Percentiles rank a stretch among this genome's conserved stretches.
These are phyloP conservation scores for Episyrphus balteatus DNA, from an alignment of 1,140 invertebrate species.

Conservation along the genomic window DNA sequence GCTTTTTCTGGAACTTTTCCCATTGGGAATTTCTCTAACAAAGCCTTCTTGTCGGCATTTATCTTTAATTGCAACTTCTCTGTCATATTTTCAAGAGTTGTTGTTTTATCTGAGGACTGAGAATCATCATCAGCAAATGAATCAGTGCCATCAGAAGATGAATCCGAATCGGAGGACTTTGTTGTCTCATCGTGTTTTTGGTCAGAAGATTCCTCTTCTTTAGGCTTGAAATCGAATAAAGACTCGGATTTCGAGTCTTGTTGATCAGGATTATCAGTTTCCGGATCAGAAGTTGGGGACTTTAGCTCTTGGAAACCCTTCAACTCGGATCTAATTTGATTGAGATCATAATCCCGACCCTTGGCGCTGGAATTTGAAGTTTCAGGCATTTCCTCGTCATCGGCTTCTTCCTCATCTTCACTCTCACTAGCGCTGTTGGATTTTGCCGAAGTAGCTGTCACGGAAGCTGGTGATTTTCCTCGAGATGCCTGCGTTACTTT, in stretches of 20 bases:
- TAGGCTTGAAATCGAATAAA: constrained; percentile 5
- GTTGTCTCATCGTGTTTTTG: constrained; percentile 20
- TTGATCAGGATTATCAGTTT: not conserved
- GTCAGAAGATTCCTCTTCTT: constrained; percentile 13
- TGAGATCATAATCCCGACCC: constrained; percentile 67
- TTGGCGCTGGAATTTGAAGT: constrained; percentile 37
- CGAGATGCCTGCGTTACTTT: not conserved
- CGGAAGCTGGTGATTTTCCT: constrained; percentile 32
- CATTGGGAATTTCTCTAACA: constrained; percentile 2
- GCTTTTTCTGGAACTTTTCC: not conserved
- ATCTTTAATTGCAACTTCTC: constrained; percentile 14
- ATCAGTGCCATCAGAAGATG: constrained; percentile 27
- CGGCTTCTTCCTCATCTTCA: constrained; percentile 33
- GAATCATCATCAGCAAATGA: constrained; percentile 33
- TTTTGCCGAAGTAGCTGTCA: constrained; percentile 5
- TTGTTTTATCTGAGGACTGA: constrained; percentile 28
- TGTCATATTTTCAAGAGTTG: constrained; percentile 13
- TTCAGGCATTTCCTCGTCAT: constrained; percentile 21
- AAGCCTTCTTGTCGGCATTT: constrained; percentile 9
- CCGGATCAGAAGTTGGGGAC: constrained; percentile 17
- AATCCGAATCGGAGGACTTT: constrained; percentile 25
- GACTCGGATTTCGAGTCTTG: not conserved
- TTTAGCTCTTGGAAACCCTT: constrained; percentile 51
- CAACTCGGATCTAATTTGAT: constrained; percentile 70
- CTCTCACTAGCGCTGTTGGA: constrained; percentile 28